Conservation (phyloP, 2,797 vertebrate species). For the Miichthys miiuy region DNA sequence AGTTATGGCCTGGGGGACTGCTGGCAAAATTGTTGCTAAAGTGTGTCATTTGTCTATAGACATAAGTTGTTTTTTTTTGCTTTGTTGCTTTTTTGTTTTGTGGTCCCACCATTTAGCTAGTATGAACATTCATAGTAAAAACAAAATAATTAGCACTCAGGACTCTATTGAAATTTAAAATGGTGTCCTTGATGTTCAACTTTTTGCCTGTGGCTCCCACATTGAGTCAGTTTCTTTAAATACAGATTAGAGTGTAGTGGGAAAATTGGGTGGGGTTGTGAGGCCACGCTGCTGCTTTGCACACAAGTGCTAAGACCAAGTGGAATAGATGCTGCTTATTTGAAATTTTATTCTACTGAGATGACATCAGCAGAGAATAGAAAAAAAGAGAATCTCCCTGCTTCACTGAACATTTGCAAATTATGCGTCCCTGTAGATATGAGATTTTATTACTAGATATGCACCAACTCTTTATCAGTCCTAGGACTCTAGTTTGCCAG, state of each 20-base stretch:
- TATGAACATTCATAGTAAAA: neutral
- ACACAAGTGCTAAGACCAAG: conserved; percentile 24
- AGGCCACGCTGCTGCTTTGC: conserved; percentile 19
- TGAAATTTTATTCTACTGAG: conserved; percentile 34
- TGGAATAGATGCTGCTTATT: conserved; percentile 12
- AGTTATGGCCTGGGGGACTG: conserved; percentile 57
- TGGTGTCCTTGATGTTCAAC: conserved; percentile 15
- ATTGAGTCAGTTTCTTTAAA: conserved; percentile 49
- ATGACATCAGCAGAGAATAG: neutral
- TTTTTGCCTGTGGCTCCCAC: conserved; percentile 30
- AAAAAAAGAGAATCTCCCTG: conserved; percentile 4
- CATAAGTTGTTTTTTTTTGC: conserved; percentile 16
- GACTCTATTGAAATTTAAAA: conserved; percentile 17
- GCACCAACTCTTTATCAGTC: conserved; percentile 39
- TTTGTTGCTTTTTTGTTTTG: neutral
- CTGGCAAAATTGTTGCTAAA: conserved; percentile 54
- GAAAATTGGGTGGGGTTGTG: neutral
- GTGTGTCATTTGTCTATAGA: conserved; percentile 62
- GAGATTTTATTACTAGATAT: conserved; percentile 52
- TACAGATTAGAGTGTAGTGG: conserved; percentile 13
- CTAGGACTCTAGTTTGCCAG: conserved; percentile 22
- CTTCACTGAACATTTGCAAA: conserved; percentile 41
- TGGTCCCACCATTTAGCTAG: neutral
- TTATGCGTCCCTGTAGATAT: conserved; percentile 39
- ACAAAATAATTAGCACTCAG: conserved; percentile 15